Evolutionary conservation across 2,888 invertebrate genomes (phyloP).

Genomic region (Drosophila kambysellisi): DNA sequence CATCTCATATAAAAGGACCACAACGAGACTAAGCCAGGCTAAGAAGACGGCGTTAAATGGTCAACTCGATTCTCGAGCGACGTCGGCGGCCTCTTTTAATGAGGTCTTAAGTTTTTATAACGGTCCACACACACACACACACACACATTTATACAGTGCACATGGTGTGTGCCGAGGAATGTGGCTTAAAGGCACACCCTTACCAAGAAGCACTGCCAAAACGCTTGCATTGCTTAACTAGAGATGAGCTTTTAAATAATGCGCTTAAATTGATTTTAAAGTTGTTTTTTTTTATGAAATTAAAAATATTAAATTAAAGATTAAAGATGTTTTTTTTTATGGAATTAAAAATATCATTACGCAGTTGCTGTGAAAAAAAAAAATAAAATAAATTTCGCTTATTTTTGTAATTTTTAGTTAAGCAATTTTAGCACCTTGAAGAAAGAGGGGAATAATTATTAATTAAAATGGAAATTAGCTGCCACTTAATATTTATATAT

Average conservation of each 20-base stretch:
- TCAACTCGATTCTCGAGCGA: constrained; percentile 59
- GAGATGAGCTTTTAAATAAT: constrained; percentile 25
- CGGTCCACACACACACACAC: constrained; percentile 47
- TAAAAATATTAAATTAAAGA: too few relatives aligned
- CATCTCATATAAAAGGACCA: constrained; percentile 54
- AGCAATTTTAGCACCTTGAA: neutral
- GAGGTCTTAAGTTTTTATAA: constrained; percentile 78
- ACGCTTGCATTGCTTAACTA: constrained; percentile 18
- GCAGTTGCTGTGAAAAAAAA: neutral
- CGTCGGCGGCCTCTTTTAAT: constrained; percentile 71
- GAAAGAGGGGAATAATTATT: neutral
- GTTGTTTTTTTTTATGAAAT: too few relatives aligned
- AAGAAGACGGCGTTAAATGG: constrained; percentile 67
- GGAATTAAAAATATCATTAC: neutral
- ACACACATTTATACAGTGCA: constrained; percentile 12
- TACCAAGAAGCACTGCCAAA: constrained; percentile 5
- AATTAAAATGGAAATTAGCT: neutral
- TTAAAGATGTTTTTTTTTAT: too few relatives aligned
- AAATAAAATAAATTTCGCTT: neutral
- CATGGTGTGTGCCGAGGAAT: constrained; percentile 31
- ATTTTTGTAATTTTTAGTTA: neutral
- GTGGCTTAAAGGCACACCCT: constrained; percentile 49
- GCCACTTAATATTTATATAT: neutral
- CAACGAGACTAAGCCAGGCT: constrained; percentile 24
- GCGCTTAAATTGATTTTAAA: neutral